These are phyloP conservation scores for Rhadina sibilatrix DNA, from an alignment of 2,113 vertebrate genomes.

Conservation along the genomic window DNA sequence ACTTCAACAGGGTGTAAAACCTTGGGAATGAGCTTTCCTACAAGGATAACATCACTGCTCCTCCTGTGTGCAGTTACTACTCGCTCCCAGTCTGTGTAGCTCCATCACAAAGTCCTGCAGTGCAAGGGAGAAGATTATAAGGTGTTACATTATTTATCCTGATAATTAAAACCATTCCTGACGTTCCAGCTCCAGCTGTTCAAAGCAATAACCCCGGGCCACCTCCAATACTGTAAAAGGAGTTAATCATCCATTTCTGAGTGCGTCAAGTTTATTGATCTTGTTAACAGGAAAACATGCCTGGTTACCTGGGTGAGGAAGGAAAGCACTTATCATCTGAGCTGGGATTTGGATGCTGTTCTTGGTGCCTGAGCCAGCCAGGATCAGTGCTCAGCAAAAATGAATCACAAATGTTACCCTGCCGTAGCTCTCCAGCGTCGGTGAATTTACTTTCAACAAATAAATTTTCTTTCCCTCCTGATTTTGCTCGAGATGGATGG, in stretches of 20 bases:
- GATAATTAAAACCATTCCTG: conserved; percentile 71
- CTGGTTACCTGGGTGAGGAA: conserved; percentile 50
- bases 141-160: conserved; percentile 71
- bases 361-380: background rate
- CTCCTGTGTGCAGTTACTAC: background rate
- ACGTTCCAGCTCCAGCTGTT: background rate
- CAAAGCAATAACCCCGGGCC: conserved; percentile 32
- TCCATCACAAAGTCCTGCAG: background rate
- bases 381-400: background rate
- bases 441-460: background rate
- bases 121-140: conserved; percentile 51
- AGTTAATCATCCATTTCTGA: conserved; percentile 73
- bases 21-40: conserved; percentile 53
- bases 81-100: background rate
- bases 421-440: background rate
- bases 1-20: conserved; percentile 51
- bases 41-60: conserved; percentile 13
- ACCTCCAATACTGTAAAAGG: conserved; percentile 68
- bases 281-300: conserved; percentile 71
- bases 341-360: background rate
- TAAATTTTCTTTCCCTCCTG: background rate
- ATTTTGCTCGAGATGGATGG: background rate
- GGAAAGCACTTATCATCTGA: conserved; percentile 18
- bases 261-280: conserved; percentile 79
- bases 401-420: background rate